Percentiles rank a stretch among this genome's conserved stretches.
These are phyloP conservation scores for Hypsibius dujardini DNA, from an alignment of 1,140 invertebrate genomes.

Conservation along the genomic window DNA sequence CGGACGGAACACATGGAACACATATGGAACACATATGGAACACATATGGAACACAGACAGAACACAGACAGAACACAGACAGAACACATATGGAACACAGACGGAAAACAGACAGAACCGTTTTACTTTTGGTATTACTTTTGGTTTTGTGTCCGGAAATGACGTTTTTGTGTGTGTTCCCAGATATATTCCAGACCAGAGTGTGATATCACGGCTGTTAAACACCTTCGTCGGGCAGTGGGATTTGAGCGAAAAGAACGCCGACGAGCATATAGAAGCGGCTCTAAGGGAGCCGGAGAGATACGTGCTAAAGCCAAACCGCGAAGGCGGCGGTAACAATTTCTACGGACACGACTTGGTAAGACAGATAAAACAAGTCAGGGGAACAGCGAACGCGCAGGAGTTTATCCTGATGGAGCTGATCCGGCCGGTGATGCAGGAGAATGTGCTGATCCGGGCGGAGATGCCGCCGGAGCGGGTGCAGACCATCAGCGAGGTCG, in stretches of 20 bases:
- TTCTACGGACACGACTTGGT: conserved; percentile 59
- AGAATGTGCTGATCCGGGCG: conserved; percentile 52
- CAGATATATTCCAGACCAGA: background rate
- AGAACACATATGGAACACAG: no score
- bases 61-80: no score
- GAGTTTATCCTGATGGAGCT: conserved; percentile 89
- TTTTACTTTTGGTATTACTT: no score
- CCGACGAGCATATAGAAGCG: conserved; percentile 47
- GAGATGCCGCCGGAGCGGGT: conserved; percentile 33
- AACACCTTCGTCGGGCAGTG: background rate
- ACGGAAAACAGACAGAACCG: no score
- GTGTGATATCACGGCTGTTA: background rate
- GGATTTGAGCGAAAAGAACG: background rate
- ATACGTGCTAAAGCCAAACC: conserved; percentile 88
- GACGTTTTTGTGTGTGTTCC: background rate
- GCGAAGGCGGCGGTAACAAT: conserved; percentile 84
- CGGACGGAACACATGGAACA: no score
- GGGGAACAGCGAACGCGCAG: conserved; percentile 47
- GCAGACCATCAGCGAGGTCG: conserved; percentile 70
- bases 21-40: no score
- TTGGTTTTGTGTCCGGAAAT: no score
- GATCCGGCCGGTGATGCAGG: conserved; percentile 54
- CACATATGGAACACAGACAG: no score
- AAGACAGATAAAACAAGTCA: conserved; percentile 37
- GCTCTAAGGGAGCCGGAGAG: conserved; percentile 58